Percentiles rank a stretch among this genome's conserved stretches.
Evolutionary conservation across 2,113 vertebrate genomes (phyloP).

Genomic region (Mus musculus): GRCm39 chr2:151696001-151696500

Average conservation of each 20-base stretch:
- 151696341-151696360: not conserved
- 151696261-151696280: not conserved
- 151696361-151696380: not conserved
- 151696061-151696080: not conserved
- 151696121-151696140: not conserved
- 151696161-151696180: not conserved
- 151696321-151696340: not conserved
- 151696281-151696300: not conserved
- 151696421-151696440: not conserved
- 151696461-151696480: not conserved
- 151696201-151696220: not conserved
- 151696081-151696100: not conserved
- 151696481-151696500: not conserved
- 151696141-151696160: not conserved
- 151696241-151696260: not conserved
- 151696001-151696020: not conserved
- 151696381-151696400: not conserved
- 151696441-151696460: no score
- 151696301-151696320: no score
- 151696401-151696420: not conserved
- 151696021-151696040: not conserved
- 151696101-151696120: slow-evolving; percentile 8
- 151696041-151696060: not conserved
- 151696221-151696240: slow-evolving; percentile 9
- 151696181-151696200: not conserved